Evolutionary conservation across 2,888 invertebrate species (phyloP).

Genomic region (Chrysolina oricalcia): DNA sequence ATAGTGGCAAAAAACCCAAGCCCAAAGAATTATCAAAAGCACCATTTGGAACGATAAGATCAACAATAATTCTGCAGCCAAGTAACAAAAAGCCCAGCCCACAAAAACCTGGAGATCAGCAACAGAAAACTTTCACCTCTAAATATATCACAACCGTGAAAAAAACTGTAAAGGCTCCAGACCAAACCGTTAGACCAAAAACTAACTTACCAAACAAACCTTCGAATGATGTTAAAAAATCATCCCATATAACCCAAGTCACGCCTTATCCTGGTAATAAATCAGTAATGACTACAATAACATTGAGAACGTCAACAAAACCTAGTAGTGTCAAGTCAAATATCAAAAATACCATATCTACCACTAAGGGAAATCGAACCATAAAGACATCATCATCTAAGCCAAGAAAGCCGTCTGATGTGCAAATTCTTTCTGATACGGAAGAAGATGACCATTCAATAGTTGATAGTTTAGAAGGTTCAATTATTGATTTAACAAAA

Average conservation of each 20-base stretch:
- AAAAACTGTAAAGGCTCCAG: constrained; percentile 39
- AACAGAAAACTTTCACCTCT: constrained; percentile 16
- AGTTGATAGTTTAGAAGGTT: constrained; percentile 58
- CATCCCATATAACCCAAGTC: constrained; percentile 52
- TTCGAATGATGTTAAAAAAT: constrained; percentile 44
- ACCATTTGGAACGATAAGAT: constrained; percentile 33
- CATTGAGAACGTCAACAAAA: constrained; percentile 58
- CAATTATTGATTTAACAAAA: constrained; percentile 53
- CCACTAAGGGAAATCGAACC: constrained; percentile 49
- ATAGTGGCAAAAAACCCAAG: constrained; percentile 50
- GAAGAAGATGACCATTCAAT: constrained; percentile 62
- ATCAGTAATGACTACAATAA: constrained; percentile 63
- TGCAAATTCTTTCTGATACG: constrained; percentile 58
- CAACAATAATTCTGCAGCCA: neutral
- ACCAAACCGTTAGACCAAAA: constrained; percentile 41
- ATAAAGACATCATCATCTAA: constrained; percentile 46
- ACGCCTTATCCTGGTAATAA: constrained; percentile 31
- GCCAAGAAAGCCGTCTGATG: constrained; percentile 55
- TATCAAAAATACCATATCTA: constrained; percentile 38
- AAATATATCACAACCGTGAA: constrained; percentile 39
- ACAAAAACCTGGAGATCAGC: constrained; percentile 35
- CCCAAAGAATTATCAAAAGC: constrained; percentile 47
- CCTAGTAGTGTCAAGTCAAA: constrained; percentile 42
- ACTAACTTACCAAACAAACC: constrained; percentile 58
- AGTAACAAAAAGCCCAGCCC: neutral